Conservation (phyloP, 2,797 vertebrate species). For the Oceanodroma leucorhoa region DNA sequence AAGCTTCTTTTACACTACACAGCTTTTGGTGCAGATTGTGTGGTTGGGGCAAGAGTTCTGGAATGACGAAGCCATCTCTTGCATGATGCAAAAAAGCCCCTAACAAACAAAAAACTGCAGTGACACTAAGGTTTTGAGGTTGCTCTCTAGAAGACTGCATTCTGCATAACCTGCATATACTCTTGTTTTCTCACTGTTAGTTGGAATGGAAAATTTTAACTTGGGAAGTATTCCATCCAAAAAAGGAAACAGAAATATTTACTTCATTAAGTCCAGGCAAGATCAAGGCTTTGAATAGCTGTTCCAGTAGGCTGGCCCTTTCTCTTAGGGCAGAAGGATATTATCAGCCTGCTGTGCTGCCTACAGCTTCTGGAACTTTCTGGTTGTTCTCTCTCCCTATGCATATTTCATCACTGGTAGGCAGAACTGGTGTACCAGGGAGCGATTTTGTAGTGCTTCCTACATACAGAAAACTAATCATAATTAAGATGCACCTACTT, state of each 20-base stretch:
- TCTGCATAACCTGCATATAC: background rate
- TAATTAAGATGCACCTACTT: background rate
- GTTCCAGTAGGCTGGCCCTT: background rate
- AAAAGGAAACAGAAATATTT: background rate
- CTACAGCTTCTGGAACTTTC: background rate
- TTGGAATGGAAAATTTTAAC: background rate
- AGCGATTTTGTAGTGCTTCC: background rate
- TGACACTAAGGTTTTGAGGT: background rate
- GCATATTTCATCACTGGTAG: background rate
- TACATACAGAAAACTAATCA: background rate
- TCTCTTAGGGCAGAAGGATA: background rate
- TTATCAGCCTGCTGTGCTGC: background rate
- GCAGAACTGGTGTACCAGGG: background rate
- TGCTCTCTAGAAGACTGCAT: background rate
- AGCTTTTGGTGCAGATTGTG: background rate
- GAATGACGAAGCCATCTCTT: background rate
- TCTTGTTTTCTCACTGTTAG: background rate
- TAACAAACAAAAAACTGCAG: background rate
- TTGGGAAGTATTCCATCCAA: background rate
- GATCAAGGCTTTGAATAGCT: conserved; percentile 1
- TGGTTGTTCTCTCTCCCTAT: background rate
- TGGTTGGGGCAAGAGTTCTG: background rate
- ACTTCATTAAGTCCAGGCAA: background rate
- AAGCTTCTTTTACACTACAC: background rate
- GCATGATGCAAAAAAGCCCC: fast-evolving